Conservation (phyloP, 1,140 invertebrate species). For the Gonioctena quinquepunctata region DNA sequence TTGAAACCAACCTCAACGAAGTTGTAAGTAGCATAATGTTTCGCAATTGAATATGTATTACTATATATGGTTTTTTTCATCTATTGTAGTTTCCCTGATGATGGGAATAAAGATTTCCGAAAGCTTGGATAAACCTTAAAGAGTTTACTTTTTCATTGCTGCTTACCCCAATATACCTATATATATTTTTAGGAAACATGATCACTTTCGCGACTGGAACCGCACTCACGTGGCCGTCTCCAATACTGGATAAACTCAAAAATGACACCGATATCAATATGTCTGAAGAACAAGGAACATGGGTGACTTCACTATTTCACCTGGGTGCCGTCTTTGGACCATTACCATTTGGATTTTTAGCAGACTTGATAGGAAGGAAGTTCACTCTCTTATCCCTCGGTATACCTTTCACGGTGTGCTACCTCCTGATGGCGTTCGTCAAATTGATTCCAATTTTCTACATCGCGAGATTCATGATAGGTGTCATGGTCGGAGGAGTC, state of each 20-base stretch:
- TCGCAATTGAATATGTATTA: too few relatives aligned
- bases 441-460: constrained; percentile 73
- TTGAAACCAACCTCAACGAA: too few relatives aligned
- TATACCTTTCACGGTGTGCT: constrained; percentile 30
- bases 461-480: constrained; percentile 57
- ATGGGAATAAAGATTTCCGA: too few relatives aligned
- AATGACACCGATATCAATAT: constrained; percentile 30
- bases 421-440: constrained; percentile 56
- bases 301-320: constrained; percentile 64
- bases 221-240: constrained; percentile 73
- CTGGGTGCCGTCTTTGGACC: constrained; percentile 70
- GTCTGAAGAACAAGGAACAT: constrained; percentile 21
- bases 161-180: too few relatives aligned
- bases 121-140: too few relatives aligned
- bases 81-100: too few relatives aligned
- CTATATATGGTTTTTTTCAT: too few relatives aligned
- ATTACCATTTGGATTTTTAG: constrained; percentile 47
- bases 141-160: too few relatives aligned
- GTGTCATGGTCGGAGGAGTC: constrained; percentile 56
- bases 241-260: constrained; percentile 53
- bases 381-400: constrained; percentile 56
- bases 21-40: too few relatives aligned
- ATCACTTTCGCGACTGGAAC: constrained; percentile 65
- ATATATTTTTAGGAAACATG: constrained; percentile 72
- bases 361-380: constrained; percentile 58